phyloP scores from a whole-genome alignment of 2,113 vertebrate genomes.

The Hyaena hyaena region DNA sequence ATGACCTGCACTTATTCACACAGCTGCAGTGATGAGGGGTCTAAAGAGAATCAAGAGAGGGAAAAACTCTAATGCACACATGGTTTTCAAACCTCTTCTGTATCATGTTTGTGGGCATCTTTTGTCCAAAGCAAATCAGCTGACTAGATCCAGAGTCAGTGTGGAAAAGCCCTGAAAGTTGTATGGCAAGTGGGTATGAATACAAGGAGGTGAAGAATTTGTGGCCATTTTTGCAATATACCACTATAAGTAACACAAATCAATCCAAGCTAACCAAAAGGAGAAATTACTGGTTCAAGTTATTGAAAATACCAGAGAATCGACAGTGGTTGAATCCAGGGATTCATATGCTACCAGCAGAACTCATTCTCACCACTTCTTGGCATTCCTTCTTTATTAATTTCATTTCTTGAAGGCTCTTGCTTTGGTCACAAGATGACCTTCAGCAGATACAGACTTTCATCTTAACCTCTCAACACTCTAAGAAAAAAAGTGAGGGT shows the following conservation, averaged over 20 bases:
- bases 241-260: not conserved
- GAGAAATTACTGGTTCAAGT: not conserved
- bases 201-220: not conserved
- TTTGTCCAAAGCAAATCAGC: not conserved
- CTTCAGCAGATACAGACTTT: not conserved
- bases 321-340: not conserved
- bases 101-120: not conserved
- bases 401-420: not conserved
- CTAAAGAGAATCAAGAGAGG: not conserved
- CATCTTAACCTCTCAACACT: not conserved
- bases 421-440: not conserved
- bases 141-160: not conserved
- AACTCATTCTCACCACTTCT: not conserved
- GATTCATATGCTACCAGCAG: not conserved
- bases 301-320: not conserved
- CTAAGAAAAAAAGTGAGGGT: not conserved
- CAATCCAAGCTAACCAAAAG: not conserved
- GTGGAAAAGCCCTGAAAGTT: not conserved
- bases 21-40: not conserved
- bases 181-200: not conserved
- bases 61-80: not conserved
- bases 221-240: not conserved
- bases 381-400: not conserved
- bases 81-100: not conserved
- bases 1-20: not conserved